Base-by-base conservation (phyloP, 2,113 vertebrate genomes). In the Typhlomys cinereus region DNA sequence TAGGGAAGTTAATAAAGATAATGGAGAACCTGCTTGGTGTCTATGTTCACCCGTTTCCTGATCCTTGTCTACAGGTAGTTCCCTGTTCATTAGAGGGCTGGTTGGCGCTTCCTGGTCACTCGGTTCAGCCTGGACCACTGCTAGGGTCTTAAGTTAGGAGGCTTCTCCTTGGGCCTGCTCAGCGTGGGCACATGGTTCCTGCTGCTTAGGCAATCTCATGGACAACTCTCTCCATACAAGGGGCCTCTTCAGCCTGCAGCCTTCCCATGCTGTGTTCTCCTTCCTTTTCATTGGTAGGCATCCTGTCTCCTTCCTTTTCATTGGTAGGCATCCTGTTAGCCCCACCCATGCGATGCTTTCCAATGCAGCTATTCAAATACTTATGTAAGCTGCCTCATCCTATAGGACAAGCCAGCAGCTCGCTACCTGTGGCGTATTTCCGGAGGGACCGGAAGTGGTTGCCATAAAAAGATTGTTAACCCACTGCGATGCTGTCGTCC, bases 221-320 rank as follows among this genome's bases (percentile, higher is more conserved):
- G 46, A 82, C 61, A 89, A 62, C 89, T 20, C 67, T 76, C 27
- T 31, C 41, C 8, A 17, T 6, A 4, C 46, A 83, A 54, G 20
- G 54, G 92, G 87, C 57, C 67, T 64, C 27, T 44, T 83, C 41
- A 52, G 36, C 23, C n/a, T 39, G 4, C 36, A 31, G 6, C 7
- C n/a, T n/a, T n/a, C n/a, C n/a, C n/a, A n/a, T n/a, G n/a, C n/a
- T n/a, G n/a, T n/a, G n/a, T 7, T 71, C 23, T 70, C 4, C 67
- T 79, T 83, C n/a, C 50, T 92, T 95, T 78, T 48, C 87, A 79
- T 90, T 92, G 76, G 71, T 0, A 15, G 41, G 57, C 10, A 34
- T 88, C 44, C 52, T 18, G 10, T 71, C 23, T 70, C 4, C 67
- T 79, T 83, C n/a, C 50, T 92, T 95, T 78, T 48, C 87, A 79